Evolutionary conservation across 2,888 invertebrate species (phyloP).

Genomic region (Agrypnus murinus): DNA sequence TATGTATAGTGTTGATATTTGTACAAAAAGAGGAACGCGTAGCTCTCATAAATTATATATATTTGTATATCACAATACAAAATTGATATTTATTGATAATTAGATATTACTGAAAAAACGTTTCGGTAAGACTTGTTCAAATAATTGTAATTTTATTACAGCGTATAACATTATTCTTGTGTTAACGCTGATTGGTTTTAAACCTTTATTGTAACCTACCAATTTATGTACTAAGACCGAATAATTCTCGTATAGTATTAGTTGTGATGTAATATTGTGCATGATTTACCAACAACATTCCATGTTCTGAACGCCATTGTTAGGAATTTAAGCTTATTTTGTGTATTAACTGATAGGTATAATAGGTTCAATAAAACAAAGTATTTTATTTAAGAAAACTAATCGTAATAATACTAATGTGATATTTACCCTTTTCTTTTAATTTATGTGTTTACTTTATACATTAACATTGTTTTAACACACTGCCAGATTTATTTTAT

Average conservation of each 20-base stretch:
- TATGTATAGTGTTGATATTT: slow-evolving; percentile 46
- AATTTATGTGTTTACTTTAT: slow-evolving; percentile 1
- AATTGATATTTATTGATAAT: slow-evolving; percentile 18
- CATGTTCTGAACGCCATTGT: too few species aligned
- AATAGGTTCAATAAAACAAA: too few species aligned
- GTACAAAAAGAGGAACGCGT: slow-evolving; percentile 42
- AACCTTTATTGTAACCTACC: slow-evolving; percentile 37
- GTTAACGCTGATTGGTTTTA: slow-evolving; percentile 31
- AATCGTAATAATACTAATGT: slow-evolving; percentile 45
- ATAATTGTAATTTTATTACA: too few species aligned
- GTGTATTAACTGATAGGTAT: too few species aligned
- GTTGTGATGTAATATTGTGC: too few species aligned
- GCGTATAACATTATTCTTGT: slow-evolving; percentile 1
- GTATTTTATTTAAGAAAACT: too few species aligned
- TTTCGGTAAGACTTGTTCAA: too few species aligned
- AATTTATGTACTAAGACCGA: too few species aligned
- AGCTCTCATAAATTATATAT: slow-evolving; percentile 35
- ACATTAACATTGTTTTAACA: slow-evolving; percentile 18
- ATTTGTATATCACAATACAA: slow-evolving; percentile 39
- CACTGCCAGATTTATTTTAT: slow-evolving; percentile 38
- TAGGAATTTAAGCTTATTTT: too few species aligned
- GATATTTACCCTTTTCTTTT: slow-evolving; percentile 43
- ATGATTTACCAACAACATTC: too few species aligned
- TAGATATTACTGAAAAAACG: too few species aligned
- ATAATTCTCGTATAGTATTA: slow-evolving; percentile 8